These are phyloP conservation scores for Tyria jacobaeae DNA, from an alignment of 2,888 invertebrate genomes.

Conservation along the genomic window DNA sequence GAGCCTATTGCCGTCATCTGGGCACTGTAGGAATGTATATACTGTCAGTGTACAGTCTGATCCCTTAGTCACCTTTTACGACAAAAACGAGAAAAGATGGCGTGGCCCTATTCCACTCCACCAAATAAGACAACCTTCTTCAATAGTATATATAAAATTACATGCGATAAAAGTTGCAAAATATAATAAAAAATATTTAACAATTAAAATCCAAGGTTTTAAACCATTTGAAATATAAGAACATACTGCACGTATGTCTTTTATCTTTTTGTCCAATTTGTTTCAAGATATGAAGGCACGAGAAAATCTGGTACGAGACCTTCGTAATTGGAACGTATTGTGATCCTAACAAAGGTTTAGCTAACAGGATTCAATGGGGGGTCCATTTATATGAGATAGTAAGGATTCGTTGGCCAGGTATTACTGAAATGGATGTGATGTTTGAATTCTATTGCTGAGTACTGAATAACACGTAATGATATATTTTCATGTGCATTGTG, in stretches of 20 bases:
- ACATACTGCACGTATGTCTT: constrained; percentile 19
- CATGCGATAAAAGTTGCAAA: too few relatives aligned
- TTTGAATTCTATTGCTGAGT: constrained; percentile 33
- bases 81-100: too few relatives aligned
- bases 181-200: background rate
- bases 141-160: too few relatives aligned
- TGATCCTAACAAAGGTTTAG: constrained; percentile 61
- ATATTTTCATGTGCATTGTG: too few relatives aligned
- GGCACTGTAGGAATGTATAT: too few relatives aligned
- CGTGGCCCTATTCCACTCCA: too few relatives aligned
- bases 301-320: constrained; percentile 45
- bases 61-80: too few relatives aligned
- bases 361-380: constrained; percentile 59
- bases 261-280: constrained; percentile 32
- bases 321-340: constrained; percentile 68
- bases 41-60: too few relatives aligned
- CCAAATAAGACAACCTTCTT: too few relatives aligned
- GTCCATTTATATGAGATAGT: constrained; percentile 58
- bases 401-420: constrained; percentile 50
- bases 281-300: constrained; percentile 31
- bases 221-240: constrained; percentile 20
- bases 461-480: background rate
- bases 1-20: too few relatives aligned
- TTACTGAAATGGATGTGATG: constrained; percentile 21
- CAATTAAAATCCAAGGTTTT: constrained; percentile 3